phyloP scores from a whole-genome alignment of 2,113 vertebrate genomes.

The Daubentonia madagascariensis region DNA sequence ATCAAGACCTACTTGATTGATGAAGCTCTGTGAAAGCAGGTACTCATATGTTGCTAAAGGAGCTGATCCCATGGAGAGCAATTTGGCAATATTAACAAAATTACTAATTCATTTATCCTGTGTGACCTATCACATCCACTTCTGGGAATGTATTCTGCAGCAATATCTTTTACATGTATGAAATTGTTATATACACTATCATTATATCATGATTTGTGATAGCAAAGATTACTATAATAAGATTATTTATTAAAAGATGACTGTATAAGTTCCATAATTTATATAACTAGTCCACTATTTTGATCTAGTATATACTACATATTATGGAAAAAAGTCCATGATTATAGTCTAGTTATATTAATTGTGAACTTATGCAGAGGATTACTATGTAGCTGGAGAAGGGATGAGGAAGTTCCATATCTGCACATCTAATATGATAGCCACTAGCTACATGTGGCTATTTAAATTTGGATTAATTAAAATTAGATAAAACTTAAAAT shows the following conservation, averaged over 20 bases:
- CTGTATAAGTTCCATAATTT: not conserved
- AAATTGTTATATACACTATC: not conserved
- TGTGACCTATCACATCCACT: not conserved
- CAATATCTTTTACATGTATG: not conserved
- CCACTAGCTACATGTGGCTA: not conserved
- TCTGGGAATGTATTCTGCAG: not conserved
- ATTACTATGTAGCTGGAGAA: not conserved
- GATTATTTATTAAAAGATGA: not conserved
- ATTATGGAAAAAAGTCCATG: not conserved
- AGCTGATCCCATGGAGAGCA: not conserved
- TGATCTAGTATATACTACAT: not conserved
- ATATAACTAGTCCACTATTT: not conserved
- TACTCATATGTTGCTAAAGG: not conserved
- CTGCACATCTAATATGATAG: not conserved
- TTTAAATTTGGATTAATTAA: conserved; percentile 28
- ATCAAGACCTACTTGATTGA: not conserved
- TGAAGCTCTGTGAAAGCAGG: not conserved
- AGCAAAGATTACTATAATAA: not conserved
- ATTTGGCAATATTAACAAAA: not conserved
- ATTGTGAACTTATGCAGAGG: not conserved
- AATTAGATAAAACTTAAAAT: not conserved
- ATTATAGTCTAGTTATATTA: not conserved
- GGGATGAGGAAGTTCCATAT: not conserved
- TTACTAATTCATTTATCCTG: not conserved
- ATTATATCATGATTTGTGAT: not conserved